Conservation (phyloP, 1,140 invertebrate genomes). For the Stegodyphus mimosarum region DNA sequence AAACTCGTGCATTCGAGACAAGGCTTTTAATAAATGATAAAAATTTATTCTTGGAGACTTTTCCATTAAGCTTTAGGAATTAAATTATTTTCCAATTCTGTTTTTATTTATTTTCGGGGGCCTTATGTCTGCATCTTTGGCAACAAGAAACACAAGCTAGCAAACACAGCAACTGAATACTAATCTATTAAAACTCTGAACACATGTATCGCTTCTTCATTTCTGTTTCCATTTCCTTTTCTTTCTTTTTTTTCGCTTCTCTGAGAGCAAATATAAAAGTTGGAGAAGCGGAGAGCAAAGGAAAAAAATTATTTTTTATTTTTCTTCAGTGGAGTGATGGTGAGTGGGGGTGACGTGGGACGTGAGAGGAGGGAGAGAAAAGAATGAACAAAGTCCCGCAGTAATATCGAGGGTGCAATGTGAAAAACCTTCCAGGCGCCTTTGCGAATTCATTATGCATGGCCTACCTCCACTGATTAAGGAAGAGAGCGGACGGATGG, state of each 20-base stretch:
- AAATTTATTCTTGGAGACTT: neutral
- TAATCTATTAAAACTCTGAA: conserved; percentile 28
- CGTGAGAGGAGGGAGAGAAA: neutral
- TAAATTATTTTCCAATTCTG: neutral
- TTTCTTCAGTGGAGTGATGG: neutral
- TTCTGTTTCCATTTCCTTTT: conserved; percentile 29
- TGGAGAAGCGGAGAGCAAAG: too few relatives aligned
- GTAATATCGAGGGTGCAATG: neutral
- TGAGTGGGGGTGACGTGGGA: too few relatives aligned
- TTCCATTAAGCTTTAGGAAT: neutral
- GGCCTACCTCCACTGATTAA: conserved; percentile 45
- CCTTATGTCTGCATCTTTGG: too few relatives aligned
- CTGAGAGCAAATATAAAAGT: neutral
- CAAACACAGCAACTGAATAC: conserved; percentile 1
- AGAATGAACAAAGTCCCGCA: neutral
- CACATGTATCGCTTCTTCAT: conserved; percentile 25
- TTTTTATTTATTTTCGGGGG: neutral
- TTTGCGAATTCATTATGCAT: conserved; percentile 54
- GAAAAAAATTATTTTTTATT: neutral
- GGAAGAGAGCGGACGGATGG: conserved; percentile 7
- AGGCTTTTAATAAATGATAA: neutral
- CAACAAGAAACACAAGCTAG: conserved; percentile 17
- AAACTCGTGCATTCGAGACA: too few relatives aligned
- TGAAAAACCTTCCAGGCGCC: conserved; percentile 53
- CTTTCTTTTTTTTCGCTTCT: neutral